Percentiles rank a stretch among this genome's conserved stretches.
Evolutionary conservation across 2,888 invertebrate genomes (phyloP).

Genomic region (Zygogramma bicolorata): DNA sequence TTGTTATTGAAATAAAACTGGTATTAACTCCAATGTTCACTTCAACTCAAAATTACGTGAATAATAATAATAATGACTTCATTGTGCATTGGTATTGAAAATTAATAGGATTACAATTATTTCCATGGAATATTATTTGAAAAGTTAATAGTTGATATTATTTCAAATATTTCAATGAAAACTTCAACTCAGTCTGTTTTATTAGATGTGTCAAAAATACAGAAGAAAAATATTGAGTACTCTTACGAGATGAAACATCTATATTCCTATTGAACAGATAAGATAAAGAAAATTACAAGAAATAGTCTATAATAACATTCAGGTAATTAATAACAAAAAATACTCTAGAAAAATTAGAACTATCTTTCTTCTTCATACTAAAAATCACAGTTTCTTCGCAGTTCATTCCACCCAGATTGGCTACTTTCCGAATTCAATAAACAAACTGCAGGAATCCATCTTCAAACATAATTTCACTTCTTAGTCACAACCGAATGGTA

Average conservation of each 20-base stretch:
- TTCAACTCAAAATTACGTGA: too few species aligned
- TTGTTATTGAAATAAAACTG: too few species aligned
- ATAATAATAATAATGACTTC: too few species aligned
- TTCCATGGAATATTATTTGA: too few species aligned
- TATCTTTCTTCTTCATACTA: slow-evolving; percentile 48
- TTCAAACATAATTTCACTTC: slow-evolving; percentile 10
- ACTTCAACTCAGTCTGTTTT: slow-evolving; percentile 64
- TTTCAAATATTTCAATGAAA: too few species aligned
- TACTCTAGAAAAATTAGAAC: slow-evolving; percentile 48
- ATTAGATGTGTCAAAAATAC: slow-evolving; percentile 65
- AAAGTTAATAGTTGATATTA: too few species aligned
- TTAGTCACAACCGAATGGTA: slow-evolving; percentile 34
- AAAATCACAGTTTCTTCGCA: slow-evolving; percentile 62
- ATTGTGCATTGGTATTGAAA: too few species aligned
- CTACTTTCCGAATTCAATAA: slow-evolving; percentile 42
- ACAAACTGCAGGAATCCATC: slow-evolving; percentile 27
- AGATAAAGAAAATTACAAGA: slow-evolving; percentile 35
- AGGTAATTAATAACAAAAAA: slow-evolving; percentile 42
- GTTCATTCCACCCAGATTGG: slow-evolving; percentile 54
- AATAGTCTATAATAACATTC: slow-evolving; percentile 34
- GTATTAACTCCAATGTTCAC: too few species aligned
- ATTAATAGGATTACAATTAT: too few species aligned
- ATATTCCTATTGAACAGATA: slow-evolving; percentile 42
- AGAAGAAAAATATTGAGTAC: slow-evolving; percentile 52
- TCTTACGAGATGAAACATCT: slow-evolving; percentile 52